phyloP scores from a whole-genome alignment of 2,797 vertebrate species.

The Eremophila alpestris region DNA sequence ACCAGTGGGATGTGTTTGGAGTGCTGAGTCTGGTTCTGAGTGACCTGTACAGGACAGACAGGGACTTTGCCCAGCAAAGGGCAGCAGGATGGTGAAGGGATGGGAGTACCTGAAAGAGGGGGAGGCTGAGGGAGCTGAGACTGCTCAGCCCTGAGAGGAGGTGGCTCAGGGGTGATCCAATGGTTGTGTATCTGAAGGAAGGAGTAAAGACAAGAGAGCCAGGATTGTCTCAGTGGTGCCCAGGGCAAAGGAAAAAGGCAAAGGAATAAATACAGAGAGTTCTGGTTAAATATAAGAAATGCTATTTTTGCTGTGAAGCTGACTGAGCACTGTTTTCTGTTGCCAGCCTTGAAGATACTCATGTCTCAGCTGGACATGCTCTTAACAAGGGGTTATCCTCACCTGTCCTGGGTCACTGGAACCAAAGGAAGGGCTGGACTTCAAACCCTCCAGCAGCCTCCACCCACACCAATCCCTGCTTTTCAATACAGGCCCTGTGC shows the following conservation, averaged over 20 bases:
- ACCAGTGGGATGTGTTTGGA: background rate
- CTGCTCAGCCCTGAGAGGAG: background rate
- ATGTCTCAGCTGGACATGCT: background rate
- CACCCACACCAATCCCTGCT: no score
- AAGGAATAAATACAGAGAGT: background rate
- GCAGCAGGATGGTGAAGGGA: background rate
- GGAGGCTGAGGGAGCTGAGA: background rate
- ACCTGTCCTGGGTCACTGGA: background rate
- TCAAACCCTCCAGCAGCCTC: background rate
- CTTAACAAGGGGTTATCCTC: background rate
- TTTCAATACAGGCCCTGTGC: background rate
- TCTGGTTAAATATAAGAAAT: background rate
- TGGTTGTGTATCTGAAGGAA: background rate
- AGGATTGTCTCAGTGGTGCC: background rate
- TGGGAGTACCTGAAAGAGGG: background rate
- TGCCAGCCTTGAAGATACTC: accelerated
- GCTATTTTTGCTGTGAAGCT: background rate
- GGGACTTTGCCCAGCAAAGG: background rate
- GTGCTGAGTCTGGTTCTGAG: background rate
- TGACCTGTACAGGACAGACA: background rate
- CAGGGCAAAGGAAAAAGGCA: background rate
- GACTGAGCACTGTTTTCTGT: background rate
- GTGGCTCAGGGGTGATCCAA: background rate
- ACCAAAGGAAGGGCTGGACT: background rate
- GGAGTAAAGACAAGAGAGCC: background rate